Base-by-base conservation (phyloP, 1,140 invertebrate genomes). In the Eurosta solidaginis region DNA sequence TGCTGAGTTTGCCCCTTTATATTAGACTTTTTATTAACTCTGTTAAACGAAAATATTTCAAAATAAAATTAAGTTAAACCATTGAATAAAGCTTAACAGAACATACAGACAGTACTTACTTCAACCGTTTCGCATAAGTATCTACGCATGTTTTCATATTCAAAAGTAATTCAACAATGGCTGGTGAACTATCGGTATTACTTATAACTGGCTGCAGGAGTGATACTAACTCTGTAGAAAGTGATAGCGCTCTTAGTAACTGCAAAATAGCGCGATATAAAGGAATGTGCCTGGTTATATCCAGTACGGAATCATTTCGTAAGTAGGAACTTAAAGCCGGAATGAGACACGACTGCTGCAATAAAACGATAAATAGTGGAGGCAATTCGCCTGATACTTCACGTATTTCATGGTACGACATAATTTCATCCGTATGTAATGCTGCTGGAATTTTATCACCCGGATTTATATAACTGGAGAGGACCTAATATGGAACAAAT, bases 261-360 rank as follows among this genome's bases (percentile, higher is more conserved):
- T 94, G 92, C 78, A 97, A 88, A 78, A 97, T 92, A 36, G 95
- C 93, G 84, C 94, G 91, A 88, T 98, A 98, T 54, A 98, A 89
- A 7, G 96, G 96, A 86, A 97, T 96, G 88, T 98, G 96, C 12
- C 96, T 91, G 6, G 96, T 96, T 94, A 98, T 97, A 87, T 98
- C 97, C 83, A 98, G 88, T 73, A 98, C 96, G 89, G 96, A 98
- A 88, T 98, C 97, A 84, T 98, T 98, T 81, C 96, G 91, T 29
- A 98, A 90, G 83, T 98, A 98, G 0, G 96, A 97, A 78, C 95
- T 95, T 7, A 98, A 91, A 12, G 95, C 96, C 22, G 95, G 93
- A 47, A 97, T 90, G 1, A 98, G 89, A 82, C 95, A 96, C 29
- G 96, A 97, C 82, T 93, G 91, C 29, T 92, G 91, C 0, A 98